Percentiles rank a stretch among this genome's conserved stretches.
phyloP scores from a whole-genome alignment of 2,797 vertebrate genomes.

The Acanthurus leucopareius region DNA sequence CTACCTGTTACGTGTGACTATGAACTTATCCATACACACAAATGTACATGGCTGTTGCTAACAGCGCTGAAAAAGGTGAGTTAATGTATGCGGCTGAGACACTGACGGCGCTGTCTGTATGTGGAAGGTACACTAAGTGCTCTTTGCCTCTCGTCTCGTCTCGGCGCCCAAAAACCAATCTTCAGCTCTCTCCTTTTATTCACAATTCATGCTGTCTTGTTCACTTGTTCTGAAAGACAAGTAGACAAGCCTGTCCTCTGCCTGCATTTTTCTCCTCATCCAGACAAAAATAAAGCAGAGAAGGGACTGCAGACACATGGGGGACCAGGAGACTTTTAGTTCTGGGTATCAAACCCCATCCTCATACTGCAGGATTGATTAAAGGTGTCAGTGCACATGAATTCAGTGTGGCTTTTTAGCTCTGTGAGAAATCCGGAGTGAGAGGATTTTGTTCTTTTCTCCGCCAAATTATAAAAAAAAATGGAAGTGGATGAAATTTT shows the following conservation, averaged over 20 bases:
- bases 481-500: slow-evolving; percentile 60
- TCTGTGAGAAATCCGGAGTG: slow-evolving; percentile 34
- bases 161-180: slow-evolving; percentile 67
- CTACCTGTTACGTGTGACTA: slow-evolving; percentile 46
- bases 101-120: slow-evolving; percentile 54
- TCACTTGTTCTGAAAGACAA: slow-evolving; percentile 68
- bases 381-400: slow-evolving; percentile 62
- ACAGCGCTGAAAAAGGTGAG: slow-evolving; percentile 46
- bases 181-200: slow-evolving; percentile 66
- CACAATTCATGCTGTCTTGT: slow-evolving; percentile 69
- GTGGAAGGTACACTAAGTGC: slow-evolving; percentile 65
- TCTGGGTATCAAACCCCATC: slow-evolving; percentile 53
- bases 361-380: slow-evolving; percentile 58
- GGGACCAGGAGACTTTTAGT: slow-evolving; percentile 50
- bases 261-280: slow-evolving; percentile 61
- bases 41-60: slow-evolving; percentile 6
- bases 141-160: slow-evolving; percentile 61
- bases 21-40: slow-evolving; percentile 24
- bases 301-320: slow-evolving; percentile 45
- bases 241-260: slow-evolving; percentile 62
- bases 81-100: slow-evolving; percentile 55
- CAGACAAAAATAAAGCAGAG: slow-evolving; percentile 46
- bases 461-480: slow-evolving; percentile 47
- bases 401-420: slow-evolving; percentile 46
- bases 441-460: slow-evolving; percentile 22